These are phyloP conservation scores for Tetranychus truncatus DNA, from an alignment of 2,888 invertebrate species.

Conservation along the genomic window DNA sequence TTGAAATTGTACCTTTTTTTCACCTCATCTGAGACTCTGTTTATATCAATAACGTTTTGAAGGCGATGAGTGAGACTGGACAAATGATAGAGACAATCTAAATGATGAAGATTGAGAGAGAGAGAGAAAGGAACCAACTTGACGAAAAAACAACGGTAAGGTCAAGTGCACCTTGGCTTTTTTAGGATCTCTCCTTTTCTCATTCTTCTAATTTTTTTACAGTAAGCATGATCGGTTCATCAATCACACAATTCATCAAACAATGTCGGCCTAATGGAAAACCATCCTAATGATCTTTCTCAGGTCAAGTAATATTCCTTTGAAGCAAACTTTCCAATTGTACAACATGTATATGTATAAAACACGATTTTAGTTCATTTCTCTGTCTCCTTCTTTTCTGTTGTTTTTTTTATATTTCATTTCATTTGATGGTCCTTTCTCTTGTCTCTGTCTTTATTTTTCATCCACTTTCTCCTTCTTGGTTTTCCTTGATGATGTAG, in stretches of 20 bases:
- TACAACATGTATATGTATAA: neutral
- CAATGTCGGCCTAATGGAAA: neutral
- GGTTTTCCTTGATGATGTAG: no score
- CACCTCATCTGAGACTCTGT: neutral
- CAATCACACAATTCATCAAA: conserved; percentile 1
- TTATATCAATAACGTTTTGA: neutral
- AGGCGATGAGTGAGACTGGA: neutral
- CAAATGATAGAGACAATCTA: neutral
- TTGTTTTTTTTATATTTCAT: neutral
- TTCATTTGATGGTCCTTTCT: neutral
- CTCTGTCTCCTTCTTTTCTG: neutral
- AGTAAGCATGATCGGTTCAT: neutral
- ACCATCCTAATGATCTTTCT: neutral
- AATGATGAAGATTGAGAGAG: no score
- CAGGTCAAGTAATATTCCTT: neutral
- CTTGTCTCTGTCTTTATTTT: neutral
- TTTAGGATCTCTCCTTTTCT: neutral
- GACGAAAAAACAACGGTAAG: neutral
- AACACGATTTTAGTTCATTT: neutral
- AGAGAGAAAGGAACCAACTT: no score
- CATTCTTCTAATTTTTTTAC: neutral
- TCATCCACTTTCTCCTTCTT: neutral
- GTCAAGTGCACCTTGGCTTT: neutral
- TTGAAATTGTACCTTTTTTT: neutral
- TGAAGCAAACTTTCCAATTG: neutral